Percentiles rank a stretch among this genome's conserved stretches.
phyloP scores from a whole-genome alignment of 2,888 invertebrate genomes.

The Pristionchus exspectatus region DNA sequence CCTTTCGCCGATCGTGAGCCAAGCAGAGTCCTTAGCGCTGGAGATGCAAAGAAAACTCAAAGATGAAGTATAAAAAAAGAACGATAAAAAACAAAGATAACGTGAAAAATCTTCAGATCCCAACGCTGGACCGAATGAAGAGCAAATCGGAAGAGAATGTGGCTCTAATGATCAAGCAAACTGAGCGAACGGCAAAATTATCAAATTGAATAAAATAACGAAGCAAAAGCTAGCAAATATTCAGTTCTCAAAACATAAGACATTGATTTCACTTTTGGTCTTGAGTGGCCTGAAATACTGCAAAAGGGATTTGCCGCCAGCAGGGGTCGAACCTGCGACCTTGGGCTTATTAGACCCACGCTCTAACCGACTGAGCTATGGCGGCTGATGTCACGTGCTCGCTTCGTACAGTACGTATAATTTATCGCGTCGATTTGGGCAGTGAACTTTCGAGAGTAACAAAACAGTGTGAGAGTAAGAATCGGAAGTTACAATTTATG shows the following conservation, averaged over 20 bases:
- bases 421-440: constrained; percentile 19
- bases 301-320: constrained; percentile 61
- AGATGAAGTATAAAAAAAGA: background rate
- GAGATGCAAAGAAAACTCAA: background rate
- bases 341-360: constrained; percentile 63
- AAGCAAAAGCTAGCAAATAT: background rate
- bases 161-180: background rate
- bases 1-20: background rate
- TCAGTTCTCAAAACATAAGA: background rate
- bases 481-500: background rate
- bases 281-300: background rate
- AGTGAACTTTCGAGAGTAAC: constrained; percentile 29
- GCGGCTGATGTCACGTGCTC: constrained; percentile 52
- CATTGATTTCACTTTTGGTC: background rate
- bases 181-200: background rate
- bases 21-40: background rate
- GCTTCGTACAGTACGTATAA: background rate
- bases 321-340: constrained; percentile 63
- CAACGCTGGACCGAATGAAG: background rate
- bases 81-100: background rate
- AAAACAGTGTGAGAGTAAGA: background rate
- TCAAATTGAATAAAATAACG: background rate
- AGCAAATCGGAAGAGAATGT: background rate
- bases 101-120: background rate
- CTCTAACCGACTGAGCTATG: constrained; percentile 63